A percentile compares a stretch with the other conserved stretches of the same genome.
These are phyloP conservation scores for Heliothis peltigera DNA, from an alignment of 2,888 invertebrate genomes.

Conservation along the genomic window DNA sequence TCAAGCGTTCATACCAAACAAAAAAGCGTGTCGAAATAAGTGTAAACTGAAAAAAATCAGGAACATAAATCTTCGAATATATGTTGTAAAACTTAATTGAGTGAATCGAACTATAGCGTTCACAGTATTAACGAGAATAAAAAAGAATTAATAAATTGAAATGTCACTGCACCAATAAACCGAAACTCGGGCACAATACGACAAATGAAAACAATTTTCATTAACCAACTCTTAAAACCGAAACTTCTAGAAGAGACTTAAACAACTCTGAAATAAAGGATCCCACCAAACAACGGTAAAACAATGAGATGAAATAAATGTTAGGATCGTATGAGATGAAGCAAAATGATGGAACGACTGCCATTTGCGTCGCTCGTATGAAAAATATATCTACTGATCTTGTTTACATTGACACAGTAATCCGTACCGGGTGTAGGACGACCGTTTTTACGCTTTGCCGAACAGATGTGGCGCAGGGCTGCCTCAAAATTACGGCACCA, in stretches of 20 bases:
- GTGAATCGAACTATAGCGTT: conserved; percentile 41
- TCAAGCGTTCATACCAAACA: not conserved
- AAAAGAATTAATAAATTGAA: conserved; percentile 53
- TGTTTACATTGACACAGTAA: conserved; percentile 85
- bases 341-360: conserved; percentile 79
- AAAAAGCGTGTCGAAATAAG: conserved; percentile 15
- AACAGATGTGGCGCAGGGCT: conserved; percentile 71
- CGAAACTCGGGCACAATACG: conserved; percentile 8
- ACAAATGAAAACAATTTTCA: conserved; percentile 1
- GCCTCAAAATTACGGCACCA: conserved; percentile 61
- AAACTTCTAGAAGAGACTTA: conserved; percentile 1
- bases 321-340: conserved; percentile 80
- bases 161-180: conserved; percentile 32
- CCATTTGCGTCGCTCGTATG: conserved; percentile 79
- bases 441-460: conserved; percentile 75
- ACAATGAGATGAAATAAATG: conserved; percentile 83
- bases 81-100: conserved; percentile 48
- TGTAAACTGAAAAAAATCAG: conserved; percentile 25
- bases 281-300: conserved; percentile 69
- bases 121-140: conserved; percentile 35
- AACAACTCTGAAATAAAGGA: conserved; percentile 11
- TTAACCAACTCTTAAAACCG: not conserved
- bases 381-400: conserved; percentile 84
- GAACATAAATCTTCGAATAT: conserved; percentile 26
- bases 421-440: conserved; percentile 69